Evolutionary conservation across 2,888 invertebrate species (phyloP), one percentile per base, ranked within the genome.

Genomic region (Anodontia alba): DNA sequence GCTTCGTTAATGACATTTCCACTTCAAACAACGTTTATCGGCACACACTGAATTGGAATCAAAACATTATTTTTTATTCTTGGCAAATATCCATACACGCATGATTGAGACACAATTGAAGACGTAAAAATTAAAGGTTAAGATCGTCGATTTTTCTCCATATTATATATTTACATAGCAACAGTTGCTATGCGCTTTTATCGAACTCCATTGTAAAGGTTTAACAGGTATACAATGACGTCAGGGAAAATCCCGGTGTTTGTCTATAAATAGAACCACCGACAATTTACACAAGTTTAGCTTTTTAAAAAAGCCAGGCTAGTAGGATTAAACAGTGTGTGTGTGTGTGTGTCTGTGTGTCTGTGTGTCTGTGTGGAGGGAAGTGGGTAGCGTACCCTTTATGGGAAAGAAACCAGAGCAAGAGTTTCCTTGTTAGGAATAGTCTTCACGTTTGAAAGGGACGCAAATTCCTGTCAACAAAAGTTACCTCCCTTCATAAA

Each of bases 111-210:
- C 12, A 43, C 69, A 43, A 69, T 69, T 17, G 29, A 43, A 69
- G 10, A 46, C 31, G 5, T 7, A 12, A 69, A 31, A 23, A n/a
- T 62, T 62, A 23, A 62, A 62, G 62, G 31, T n/a, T 12, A 36
- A n/a, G 5, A 69, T 69, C 23, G n/a, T 7, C 43, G 69, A 12
- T 69, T 23, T 69, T 43, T 69, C 20, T 17, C 69, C 12, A 42
- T 43, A 43, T 82, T 80, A 83, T 83, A 83, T 77, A 77, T 69
- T 76, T 76, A 80, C 83, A 81, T 86, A 86, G 81, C 86, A 79
- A 83, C 86, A 76, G 78, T 83, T 74, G 68, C 83, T 83, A 86
- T 75, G 81, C 83, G 57, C 26, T n/a, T 12, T 33, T 62, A 62
- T 33, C 33, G 33, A 33, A 20, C 12, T 62, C 33, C 7, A 62